Evolutionary conservation across 1,140 invertebrate species (phyloP).

Genomic region (Sycophaga agraensis): DNA sequence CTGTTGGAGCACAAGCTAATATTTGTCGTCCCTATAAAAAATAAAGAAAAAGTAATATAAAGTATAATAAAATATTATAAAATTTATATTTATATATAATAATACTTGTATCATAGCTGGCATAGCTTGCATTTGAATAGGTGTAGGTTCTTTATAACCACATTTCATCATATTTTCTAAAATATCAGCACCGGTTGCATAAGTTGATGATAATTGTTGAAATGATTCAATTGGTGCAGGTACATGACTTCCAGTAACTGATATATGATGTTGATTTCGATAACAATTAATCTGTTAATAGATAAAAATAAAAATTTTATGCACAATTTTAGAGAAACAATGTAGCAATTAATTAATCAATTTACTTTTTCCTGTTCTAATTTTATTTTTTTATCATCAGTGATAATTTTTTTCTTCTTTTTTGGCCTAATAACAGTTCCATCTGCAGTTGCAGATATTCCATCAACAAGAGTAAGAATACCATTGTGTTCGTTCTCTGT

Average conservation of each 20-base stretch:
- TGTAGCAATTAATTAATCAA: conserved; percentile 12
- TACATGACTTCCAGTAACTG: conserved; percentile 73
- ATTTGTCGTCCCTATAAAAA: conserved; percentile 72
- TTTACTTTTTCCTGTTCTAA: conserved; percentile 59
- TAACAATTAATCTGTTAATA: conserved; percentile 69
- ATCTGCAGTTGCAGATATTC: conserved; percentile 36
- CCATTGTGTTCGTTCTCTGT: conserved; percentile 33
- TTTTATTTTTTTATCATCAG: conserved; percentile 52
- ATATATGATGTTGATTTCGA: conserved; percentile 76
- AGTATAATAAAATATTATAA: background rate
- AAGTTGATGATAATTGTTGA: conserved; percentile 62
- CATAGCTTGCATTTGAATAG: conserved; percentile 93
- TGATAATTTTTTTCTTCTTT: conserved; percentile 47
- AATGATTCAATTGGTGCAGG: conserved; percentile 76
- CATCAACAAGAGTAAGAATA: conserved; percentile 38
- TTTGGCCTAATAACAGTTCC: conserved; percentile 36
- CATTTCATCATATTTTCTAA: conserved; percentile 72
- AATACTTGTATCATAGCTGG: conserved; percentile 82
- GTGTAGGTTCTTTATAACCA: conserved; percentile 81
- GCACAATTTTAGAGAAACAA: background rate
- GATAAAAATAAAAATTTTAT: conserved; percentile 18
- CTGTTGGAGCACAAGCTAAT: conserved; percentile 96
- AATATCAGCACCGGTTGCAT: conserved; percentile 64
- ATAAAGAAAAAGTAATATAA: background rate
- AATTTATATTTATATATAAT: conserved; percentile 29